A percentile compares a stretch with the other conserved stretches of the same genome.
These are phyloP conservation scores for Urophycis tenuis DNA, from an alignment of 2,797 vertebrate genomes.

Conservation along the genomic window DNA sequence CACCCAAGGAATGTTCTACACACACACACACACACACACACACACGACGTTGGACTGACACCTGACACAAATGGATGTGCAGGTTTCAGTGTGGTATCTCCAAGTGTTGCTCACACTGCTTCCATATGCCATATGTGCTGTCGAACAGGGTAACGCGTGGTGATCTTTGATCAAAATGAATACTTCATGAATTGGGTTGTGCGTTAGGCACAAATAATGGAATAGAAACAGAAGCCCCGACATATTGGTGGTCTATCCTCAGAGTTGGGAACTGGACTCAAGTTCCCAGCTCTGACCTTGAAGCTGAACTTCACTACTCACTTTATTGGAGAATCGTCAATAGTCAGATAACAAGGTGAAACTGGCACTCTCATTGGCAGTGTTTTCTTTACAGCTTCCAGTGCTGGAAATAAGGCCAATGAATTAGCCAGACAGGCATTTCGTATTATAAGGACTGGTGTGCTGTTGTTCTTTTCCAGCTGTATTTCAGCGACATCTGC, in stretches of 20 bases:
- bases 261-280: not conserved
- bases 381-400: not conserved
- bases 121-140: not conserved
- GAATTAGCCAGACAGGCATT: not conserved
- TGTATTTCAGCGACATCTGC: not conserved
- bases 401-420: not conserved
- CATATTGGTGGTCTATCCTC: not conserved
- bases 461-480: not conserved
- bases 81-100: not conserved
- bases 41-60: not conserved
- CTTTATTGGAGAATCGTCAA: conserved; percentile 3
- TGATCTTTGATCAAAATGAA: not conserved
- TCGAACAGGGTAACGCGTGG: not conserved
- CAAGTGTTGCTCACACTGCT: not conserved
- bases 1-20: conserved; percentile 18
- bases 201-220: not conserved
- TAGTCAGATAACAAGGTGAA: conserved; percentile 1
- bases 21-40: not conserved
- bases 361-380: not conserved
- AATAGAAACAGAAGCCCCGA: not conserved
- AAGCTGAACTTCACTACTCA: conserved; percentile 1
- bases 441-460: not conserved
- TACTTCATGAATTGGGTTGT: not conserved
- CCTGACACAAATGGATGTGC: not conserved
- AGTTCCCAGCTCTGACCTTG: not conserved